Base-by-base conservation (phyloP, 1,140 invertebrate genomes). In the Portunus trituberculatus region DNA sequence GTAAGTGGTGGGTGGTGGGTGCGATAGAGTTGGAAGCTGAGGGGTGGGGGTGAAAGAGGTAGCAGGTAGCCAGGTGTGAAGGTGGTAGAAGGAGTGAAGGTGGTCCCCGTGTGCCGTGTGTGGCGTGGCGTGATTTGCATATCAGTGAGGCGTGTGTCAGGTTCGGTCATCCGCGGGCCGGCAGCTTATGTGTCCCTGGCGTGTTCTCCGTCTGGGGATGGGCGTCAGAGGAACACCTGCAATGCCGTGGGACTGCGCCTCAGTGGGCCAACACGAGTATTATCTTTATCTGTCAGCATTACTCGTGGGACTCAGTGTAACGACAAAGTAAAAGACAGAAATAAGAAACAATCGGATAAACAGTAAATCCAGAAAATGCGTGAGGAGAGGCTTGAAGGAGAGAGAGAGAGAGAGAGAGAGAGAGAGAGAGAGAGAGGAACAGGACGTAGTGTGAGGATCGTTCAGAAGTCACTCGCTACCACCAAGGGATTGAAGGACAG, bases 81-180 rank as follows among this genome's bases (percentile, higher is more conserved):
- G 25, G 67, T 12, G 20, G 25, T 76, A 20, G 67, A 76, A 76
- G 67, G 67, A 8, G 67, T 7, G 25, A n/a, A n/a, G 67, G 20
- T 25, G 67, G 20, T 76, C 0, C 20, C 52, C 6, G 67, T 25
- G 67, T 76, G 67, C 8, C n/a, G 67, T 76, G 67, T 76, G 67
- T 76, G 67, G 67, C 20, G 67, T 76, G 67, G 67, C 67, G n/a
- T 76, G n/a, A 76, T 76, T 76, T 76, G 67, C 67, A 76, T 76
- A 76, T 76, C 67, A 76, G 67, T 76, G 67, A 76, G 25, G 67
- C 67, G 67, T 76, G 20, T 76, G 67, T 76, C 67, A 76, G 20
- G 67, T 76, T 76, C 25, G 67, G 67, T 76, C 67, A 76, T 76
- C 67, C 67, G 12, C 8, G 12, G 20, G 25, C 52, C 67, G 25